phyloP scores from a whole-genome alignment of 2,888 invertebrate genomes.

The Epistrophella euchroma region DNA sequence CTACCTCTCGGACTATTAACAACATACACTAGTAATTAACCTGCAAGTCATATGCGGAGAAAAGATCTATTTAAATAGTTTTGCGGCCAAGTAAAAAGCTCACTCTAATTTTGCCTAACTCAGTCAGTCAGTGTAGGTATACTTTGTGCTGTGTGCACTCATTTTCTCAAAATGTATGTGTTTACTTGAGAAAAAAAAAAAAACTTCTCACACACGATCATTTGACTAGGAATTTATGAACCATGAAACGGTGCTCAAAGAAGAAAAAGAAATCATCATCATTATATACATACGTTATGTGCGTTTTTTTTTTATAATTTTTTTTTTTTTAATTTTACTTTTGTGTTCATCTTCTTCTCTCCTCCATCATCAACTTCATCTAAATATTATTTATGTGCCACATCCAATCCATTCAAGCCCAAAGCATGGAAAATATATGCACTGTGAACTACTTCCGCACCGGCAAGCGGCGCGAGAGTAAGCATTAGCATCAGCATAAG shows the following conservation, averaged over 20 bases:
- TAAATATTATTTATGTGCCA: constrained; percentile 73
- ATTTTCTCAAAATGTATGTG: constrained; percentile 46
- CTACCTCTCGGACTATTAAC: constrained; percentile 4
- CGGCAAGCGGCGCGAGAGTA: constrained; percentile 5
- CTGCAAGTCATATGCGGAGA: constrained; percentile 46
- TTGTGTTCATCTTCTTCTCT: constrained; percentile 4
- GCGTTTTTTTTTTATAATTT: constrained; percentile 4
- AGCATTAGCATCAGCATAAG: constrained; percentile 3
- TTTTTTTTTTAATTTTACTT: constrained; percentile 22
- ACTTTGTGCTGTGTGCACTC: constrained; percentile 33
- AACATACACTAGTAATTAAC: constrained; percentile 67
- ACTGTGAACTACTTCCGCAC: constrained; percentile 71
- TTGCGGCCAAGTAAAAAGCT: constrained; percentile 47
- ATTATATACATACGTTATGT: constrained; percentile 25
- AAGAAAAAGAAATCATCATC: constrained; percentile 67
- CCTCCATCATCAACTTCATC: constrained; percentile 56
- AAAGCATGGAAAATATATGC: constrained; percentile 53
- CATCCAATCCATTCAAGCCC: constrained; percentile 58
- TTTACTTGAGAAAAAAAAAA: constrained; percentile 12
- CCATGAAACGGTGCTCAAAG: constrained; percentile 71
- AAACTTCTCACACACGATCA: constrained; percentile 50
- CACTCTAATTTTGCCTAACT: constrained; percentile 48
- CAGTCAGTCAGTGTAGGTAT: background rate
- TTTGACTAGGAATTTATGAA: constrained; percentile 72
- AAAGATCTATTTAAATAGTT: constrained; percentile 50